phyloP scores from a whole-genome alignment of 2,888 invertebrate species.

The Branchipolynoe longqiensis region DNA sequence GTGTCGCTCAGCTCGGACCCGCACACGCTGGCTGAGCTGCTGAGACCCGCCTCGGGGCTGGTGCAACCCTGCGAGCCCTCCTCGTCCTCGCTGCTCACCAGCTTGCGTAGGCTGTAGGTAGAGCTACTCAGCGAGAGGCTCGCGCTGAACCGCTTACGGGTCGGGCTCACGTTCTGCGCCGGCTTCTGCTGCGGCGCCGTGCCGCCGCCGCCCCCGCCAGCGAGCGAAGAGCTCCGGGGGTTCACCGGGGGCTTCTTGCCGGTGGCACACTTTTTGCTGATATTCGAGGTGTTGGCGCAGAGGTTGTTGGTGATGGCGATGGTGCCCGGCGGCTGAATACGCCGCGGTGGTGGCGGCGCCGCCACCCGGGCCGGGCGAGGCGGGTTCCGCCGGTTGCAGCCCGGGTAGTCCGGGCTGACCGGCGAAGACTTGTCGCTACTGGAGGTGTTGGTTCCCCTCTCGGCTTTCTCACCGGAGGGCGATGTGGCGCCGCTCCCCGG shows the following conservation, averaged over 20 bases:
- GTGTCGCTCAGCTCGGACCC: slow-evolving; percentile 36
- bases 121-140: background rate
- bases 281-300: background rate
- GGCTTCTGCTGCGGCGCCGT: too few relatives aligned
- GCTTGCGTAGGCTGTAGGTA: background rate
- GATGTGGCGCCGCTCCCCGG: background rate
- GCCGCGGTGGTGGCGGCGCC: background rate
- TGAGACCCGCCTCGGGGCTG: slow-evolving; percentile 16
- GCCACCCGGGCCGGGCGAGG: background rate
- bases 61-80: slow-evolving; percentile 46
- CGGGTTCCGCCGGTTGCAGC: background rate
- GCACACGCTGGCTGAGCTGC: slow-evolving; percentile 32
- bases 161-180: slow-evolving; percentile 37
- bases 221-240: background rate
- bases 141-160: slow-evolving; percentile 27
- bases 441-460: background rate
- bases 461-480: background rate
- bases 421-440: background rate
- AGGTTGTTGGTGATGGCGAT: background rate
- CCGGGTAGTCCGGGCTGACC: background rate
- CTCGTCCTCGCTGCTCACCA: slow-evolving; percentile 15
- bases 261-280: too few relatives aligned
- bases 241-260: background rate
- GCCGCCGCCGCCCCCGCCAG: too few relatives aligned
- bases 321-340: background rate